phyloP scores from a whole-genome alignment of 2,797 vertebrate genomes.

The Tangara arthus region DNA sequence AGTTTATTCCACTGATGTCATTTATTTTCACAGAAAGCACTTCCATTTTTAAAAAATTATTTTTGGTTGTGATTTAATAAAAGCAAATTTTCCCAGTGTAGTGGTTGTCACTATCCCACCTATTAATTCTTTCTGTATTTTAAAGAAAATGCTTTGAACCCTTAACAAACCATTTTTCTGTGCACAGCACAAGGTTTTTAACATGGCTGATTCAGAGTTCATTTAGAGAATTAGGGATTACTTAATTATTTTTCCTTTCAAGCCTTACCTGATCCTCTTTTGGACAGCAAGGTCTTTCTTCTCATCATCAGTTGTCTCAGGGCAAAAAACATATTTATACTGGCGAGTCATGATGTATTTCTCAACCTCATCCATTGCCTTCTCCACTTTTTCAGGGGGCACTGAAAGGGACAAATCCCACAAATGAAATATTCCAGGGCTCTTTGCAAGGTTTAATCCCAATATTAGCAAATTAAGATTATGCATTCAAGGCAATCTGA shows the following conservation, averaged over 20 bases:
- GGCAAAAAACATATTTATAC: conserved; percentile 96
- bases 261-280: conserved; percentile 86
- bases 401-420: conserved; percentile 75
- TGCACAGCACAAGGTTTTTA: neutral
- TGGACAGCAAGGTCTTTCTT: conserved; percentile 94
- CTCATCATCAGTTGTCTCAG: conserved; percentile 95
- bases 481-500: neutral
- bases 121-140: neutral
- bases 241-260: neutral
- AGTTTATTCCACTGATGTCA: conserved; percentile 18
- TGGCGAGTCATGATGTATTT: conserved; percentile 97
- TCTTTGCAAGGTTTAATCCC: neutral
- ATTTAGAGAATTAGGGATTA: neutral
- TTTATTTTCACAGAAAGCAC: neutral
- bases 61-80: neutral
- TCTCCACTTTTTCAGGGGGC: conserved; percentile 89
- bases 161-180: neutral
- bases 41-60: neutral
- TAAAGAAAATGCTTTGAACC: neutral
- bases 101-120: neutral
- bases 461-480: neutral
- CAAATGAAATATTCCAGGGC: neutral
- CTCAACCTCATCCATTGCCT: conserved; percentile 95
- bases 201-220: neutral
- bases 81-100: neutral